A percentile compares a stretch with the other conserved stretches of the same genome.
phyloP scores from a whole-genome alignment of 2,113 vertebrate genomes.

The Notechis scutatus region DNA sequence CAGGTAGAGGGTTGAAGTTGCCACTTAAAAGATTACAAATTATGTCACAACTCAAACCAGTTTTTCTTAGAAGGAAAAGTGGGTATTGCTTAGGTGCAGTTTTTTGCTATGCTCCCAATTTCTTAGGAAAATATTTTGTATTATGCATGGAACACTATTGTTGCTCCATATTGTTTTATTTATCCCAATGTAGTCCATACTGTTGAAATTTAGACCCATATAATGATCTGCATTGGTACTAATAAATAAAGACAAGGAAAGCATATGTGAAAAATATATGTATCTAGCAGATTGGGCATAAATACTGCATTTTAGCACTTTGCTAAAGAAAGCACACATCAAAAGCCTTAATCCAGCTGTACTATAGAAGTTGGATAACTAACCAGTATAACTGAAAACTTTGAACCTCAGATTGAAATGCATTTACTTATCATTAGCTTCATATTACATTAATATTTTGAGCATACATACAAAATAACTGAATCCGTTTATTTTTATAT shows the following conservation, averaged over 20 bases:
- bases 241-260: conserved; percentile 54
- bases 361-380: conserved; percentile 60
- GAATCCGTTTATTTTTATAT: background rate
- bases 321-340: conserved; percentile 42
- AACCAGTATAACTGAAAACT: conserved; percentile 50
- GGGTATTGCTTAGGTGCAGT: no score
- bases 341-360: conserved; percentile 53
- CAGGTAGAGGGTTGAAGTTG: no score
- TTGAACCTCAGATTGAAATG: conserved; percentile 27
- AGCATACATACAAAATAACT: background rate
- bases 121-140: conserved; percentile 36
- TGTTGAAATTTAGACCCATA: conserved; percentile 45
- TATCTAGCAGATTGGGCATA: conserved; percentile 50
- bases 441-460: conserved; percentile 35
- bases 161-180: conserved; percentile 39
- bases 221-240: conserved; percentile 14
- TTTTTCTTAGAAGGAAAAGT: background rate
- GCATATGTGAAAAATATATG: conserved; percentile 33
- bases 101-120: background rate
- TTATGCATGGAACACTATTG: conserved; percentile 12
- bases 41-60: background rate
- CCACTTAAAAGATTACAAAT: background rate
- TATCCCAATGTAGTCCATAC: conserved; percentile 16
- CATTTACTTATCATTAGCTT: conserved; percentile 25
- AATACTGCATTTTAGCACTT: conserved; percentile 25